Evolutionary conservation across 2,113 vertebrate genomes (phyloP).

Genomic region (Tragelaphus imberbis): DNA sequence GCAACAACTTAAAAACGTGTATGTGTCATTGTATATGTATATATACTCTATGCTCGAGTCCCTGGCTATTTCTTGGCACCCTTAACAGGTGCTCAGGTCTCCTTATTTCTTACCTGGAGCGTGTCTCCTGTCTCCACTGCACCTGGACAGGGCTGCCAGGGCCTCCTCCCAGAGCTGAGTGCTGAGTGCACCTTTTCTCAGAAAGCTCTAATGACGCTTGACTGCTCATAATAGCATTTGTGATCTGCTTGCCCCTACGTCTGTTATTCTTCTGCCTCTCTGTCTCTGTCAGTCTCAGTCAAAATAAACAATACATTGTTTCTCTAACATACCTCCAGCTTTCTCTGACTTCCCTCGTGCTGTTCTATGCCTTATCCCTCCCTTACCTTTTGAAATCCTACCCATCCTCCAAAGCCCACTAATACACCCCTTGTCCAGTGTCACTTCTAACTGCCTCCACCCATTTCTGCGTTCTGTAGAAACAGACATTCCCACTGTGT

Average conservation of each 20-base stretch:
- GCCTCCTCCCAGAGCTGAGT: not conserved
- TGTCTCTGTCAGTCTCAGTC: not conserved
- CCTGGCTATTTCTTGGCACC: not conserved
- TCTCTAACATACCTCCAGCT: not conserved
- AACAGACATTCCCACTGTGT: not conserved
- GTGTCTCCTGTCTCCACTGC: rapidly evolving
- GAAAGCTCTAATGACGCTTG: not conserved
- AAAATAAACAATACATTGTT: not conserved
- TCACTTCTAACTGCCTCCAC: not conserved
- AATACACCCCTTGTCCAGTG: not conserved
- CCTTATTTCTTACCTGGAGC: not conserved
- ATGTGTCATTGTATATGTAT: not conserved
- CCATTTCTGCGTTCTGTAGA: not conserved
- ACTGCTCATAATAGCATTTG: not conserved
- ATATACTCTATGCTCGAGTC: not conserved
- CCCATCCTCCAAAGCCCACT: not conserved
- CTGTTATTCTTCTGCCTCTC: not conserved
- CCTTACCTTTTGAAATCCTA: not conserved
- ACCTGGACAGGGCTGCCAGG: not conserved
- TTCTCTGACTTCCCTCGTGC: not conserved
- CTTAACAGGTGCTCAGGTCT: not conserved
- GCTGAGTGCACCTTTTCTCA: not conserved
- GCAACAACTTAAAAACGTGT: not conserved
- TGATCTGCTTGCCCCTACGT: not conserved
- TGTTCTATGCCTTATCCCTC: not conserved